These are phyloP conservation scores for Lutjanus erythropterus DNA, from an alignment of 2,113 vertebrate species.

Conservation along the genomic window DNA sequence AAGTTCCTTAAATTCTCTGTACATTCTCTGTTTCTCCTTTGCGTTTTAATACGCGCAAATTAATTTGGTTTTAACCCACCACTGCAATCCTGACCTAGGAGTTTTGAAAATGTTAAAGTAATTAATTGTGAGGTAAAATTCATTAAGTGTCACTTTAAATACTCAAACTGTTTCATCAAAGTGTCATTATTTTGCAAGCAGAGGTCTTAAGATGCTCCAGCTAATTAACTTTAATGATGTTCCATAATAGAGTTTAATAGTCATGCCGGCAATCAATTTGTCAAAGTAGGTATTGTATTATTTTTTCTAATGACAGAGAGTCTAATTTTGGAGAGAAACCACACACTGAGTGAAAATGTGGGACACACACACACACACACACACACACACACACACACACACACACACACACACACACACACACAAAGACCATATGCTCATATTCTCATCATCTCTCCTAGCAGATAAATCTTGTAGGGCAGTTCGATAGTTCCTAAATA, in stretches of 20 bases:
- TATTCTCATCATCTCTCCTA: constrained; percentile 26
- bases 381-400: neutral
- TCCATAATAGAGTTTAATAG: constrained; percentile 50
- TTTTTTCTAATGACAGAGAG: constrained; percentile 17
- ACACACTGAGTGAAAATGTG: constrained; percentile 11
- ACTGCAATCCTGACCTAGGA: neutral
- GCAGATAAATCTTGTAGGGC: constrained; percentile 35
- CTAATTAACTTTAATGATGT: constrained; percentile 62
- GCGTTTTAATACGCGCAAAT: neutral
- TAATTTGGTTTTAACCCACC: neutral
- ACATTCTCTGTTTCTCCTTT: neutral
- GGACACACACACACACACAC: neutral
- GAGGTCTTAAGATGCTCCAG: constrained; percentile 50
- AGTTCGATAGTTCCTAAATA: constrained; percentile 51
- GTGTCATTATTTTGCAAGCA: constrained; percentile 57
- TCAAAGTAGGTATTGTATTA: constrained; percentile 38
- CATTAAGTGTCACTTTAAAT: constrained; percentile 41
- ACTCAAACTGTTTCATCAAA: constrained; percentile 43
- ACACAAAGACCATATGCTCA: constrained; percentile 20
- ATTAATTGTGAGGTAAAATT: constrained; percentile 43
- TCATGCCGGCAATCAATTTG: constrained; percentile 54
- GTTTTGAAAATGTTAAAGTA: constrained; percentile 14
- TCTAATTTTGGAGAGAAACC: constrained; percentile 19
- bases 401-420: neutral
- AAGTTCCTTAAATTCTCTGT: too few species aligned